These are phyloP conservation scores for Nysson spinosus DNA, from an alignment of 2,888 invertebrate genomes.

Conservation along the genomic window DNA sequence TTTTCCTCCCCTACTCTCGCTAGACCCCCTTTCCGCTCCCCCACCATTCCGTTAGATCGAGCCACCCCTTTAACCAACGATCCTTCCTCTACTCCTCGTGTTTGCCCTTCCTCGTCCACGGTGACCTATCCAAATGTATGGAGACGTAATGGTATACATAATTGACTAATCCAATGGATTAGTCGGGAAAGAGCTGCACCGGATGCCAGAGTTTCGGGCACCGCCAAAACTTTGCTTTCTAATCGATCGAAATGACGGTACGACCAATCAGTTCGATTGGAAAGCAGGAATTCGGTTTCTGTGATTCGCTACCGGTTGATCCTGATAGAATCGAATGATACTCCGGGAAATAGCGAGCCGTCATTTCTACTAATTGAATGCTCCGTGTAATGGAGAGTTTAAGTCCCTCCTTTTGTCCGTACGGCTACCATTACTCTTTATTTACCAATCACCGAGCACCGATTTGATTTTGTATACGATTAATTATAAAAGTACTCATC, in stretches of 20 bases:
- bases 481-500: too few relatives aligned
- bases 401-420: constrained; percentile 2
- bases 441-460: too few relatives aligned
- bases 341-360: constrained; percentile 30
- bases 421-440: too few relatives aligned
- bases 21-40: background rate
- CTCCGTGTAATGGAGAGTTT: constrained; percentile 12
- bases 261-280: constrained; percentile 58
- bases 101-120: constrained; percentile 33
- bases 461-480: too few relatives aligned
- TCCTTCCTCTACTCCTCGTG: constrained; percentile 5
- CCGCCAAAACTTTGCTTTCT: constrained; percentile 48
- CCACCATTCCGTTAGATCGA: constrained; percentile 41
- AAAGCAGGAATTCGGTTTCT: constrained; percentile 41
- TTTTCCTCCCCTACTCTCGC: constrained; percentile 57
- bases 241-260: constrained; percentile 61
- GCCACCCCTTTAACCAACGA: constrained; percentile 31
- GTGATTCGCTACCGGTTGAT: constrained; percentile 33
- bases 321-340: constrained; percentile 48
- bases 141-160: constrained; percentile 58
- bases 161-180: constrained; percentile 62
- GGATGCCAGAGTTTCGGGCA: background rate
- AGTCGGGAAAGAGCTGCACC: constrained; percentile 45
- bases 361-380: constrained; percentile 53
- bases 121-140: constrained; percentile 55